Base-by-base conservation (phyloP, 2,113 vertebrate genomes). In the Poeciliopsis prolifica region DNA sequence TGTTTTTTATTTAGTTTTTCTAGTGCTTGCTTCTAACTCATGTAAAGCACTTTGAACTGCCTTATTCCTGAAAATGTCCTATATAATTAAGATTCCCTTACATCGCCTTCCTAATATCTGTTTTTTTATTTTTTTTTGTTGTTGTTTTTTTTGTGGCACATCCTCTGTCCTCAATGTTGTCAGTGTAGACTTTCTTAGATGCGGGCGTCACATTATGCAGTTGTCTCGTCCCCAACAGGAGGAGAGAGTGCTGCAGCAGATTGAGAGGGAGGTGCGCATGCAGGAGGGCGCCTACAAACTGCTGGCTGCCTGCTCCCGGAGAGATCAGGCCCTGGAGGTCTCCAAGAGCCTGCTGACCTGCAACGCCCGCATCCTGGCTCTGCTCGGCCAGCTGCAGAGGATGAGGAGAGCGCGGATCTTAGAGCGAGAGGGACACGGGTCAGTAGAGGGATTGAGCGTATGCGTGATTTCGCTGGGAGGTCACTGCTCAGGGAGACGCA, bases 201-300 rank as follows among this genome's bases (percentile, higher is more conserved):
- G 22, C 9, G 22, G 51, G 51, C 22, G 24, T n/a, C 22, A 8
- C 24, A 10, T n/a, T 3, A 10, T 24, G 24, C 17, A 3, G n/a
- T 58, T 4, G 31, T 22, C 28, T 35, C 4, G 17, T 66, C n/a
- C 30, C 30, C 44, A 2, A 33, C 79, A 81, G 79, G 79, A 76
- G 42, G 70, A 62, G 2, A 94, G 94, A 75, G 86, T 96, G 86
- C 95, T 96, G 87, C 92, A 90, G 88, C 93, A 93, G 85, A 94
- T 97, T 15, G 96, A 97, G 86, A 94, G 94, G 48, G 96, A 97
- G 91, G 94, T 97, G 88, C 93, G 96, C 4, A 95, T 97, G 92
- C 90, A 94, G 35, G 96, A 97, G 65, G 96, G 95, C 0, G 94
- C 96, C 70, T 91, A 93, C 72, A 96, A 95, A 88, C 92, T 97